Evolutionary conservation across 2,113 vertebrate species (phyloP), one percentile per base, ranked within the genome.

Genomic region (Gobio gobio): DNA sequence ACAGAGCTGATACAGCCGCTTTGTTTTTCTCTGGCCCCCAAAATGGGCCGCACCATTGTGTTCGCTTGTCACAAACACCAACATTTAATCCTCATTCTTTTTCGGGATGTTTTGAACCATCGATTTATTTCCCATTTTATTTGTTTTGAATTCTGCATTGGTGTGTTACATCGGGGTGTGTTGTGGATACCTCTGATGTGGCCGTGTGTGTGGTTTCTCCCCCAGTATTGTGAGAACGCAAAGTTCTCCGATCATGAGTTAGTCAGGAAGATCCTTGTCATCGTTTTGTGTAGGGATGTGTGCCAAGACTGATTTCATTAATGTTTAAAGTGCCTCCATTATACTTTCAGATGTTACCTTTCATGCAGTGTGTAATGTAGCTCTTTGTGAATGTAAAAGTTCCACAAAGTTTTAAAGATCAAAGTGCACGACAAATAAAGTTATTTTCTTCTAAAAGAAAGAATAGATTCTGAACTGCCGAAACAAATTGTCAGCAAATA

Each of bases 21-120:
- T 86, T 83, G 78, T 87, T 89, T 85, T 89, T 68, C 36, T 77
- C 24, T 77, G 68, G 70, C 79, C 72, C 63, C 43, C 45, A 81
- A 54, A 84, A 75, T 8, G 40, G 61, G 58, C 22, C 68, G 36
- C 81, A 33, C 59, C 45, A 73, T 84, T 85, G 77, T 88, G 83
- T 76, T 76, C 13, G 70, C 51, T 54, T 79, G 40, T 84, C 78
- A 72, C 81, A 83, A 83, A 72, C 64, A 58, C 47, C 66, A 70
- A 83, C 29, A 54, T 82, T 70, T 79, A 54, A 54, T 66, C 43
- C 29, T 10, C 29, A 20, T 54, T 83, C 45, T 36, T 43, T 54
- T 43, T 82, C 4, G 20, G 1, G 26, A 80, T 64, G n/a, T 54
- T 80, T 68, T 63, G 2, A 58, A 70, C 47, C n/a, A 73, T 83